Conservation (phyloP, 2,797 vertebrate genomes). For the Oceanodroma leucorhoa region DNA sequence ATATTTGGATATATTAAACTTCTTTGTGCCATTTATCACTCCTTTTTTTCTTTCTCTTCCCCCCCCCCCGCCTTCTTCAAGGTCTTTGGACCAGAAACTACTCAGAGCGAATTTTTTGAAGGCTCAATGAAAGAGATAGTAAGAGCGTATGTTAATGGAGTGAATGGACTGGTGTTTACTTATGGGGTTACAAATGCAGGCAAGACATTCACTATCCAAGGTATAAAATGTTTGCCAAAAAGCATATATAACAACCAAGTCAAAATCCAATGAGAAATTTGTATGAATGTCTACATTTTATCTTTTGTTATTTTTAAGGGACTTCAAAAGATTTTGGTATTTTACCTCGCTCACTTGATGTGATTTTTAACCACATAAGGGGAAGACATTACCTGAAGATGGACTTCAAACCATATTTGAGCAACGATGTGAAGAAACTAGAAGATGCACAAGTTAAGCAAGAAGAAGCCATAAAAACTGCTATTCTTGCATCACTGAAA, state of each 20-base stretch:
- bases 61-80: too few species aligned
- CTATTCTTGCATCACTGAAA: conserved; percentile 80
- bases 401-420: conserved; percentile 86
- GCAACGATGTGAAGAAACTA: conserved; percentile 79
- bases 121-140: conserved; percentile 80
- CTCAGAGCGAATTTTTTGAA: conserved; percentile 84
- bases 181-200: conserved; percentile 93
- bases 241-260: background rate
- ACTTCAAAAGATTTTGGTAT: conserved; percentile 85
- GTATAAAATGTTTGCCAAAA: conserved; percentile 53
- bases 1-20: background rate
- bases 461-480: conserved; percentile 79
- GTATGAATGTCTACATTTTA: background rate
- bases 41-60: accelerated
- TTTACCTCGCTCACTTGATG: conserved; percentile 83
- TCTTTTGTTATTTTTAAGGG: conserved; percentile 67
- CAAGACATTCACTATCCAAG: conserved; percentile 93
- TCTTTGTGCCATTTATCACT: background rate
- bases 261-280: background rate
- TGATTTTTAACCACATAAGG: conserved; percentile 78
- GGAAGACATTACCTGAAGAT: conserved; percentile 80
- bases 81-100: conserved; percentile 85
- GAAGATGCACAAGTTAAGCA: conserved; percentile 80
- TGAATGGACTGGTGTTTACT: conserved; percentile 86
- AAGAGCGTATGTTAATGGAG: conserved; percentile 79